phyloP scores from a whole-genome alignment of 2,113 vertebrate species.

The Syngnathus scovelli region DNA sequence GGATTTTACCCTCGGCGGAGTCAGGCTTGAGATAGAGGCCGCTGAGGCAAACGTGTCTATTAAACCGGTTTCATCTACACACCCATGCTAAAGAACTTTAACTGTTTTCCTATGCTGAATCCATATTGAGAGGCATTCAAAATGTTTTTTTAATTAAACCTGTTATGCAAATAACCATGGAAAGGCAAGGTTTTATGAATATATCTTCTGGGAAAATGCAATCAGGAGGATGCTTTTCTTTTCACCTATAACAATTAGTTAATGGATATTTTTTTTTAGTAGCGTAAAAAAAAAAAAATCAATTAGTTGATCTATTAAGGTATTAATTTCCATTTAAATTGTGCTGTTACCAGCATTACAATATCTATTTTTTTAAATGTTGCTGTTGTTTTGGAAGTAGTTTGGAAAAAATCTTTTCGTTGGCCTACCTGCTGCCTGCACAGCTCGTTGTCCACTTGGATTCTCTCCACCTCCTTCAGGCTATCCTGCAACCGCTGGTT shows the following conservation, averaged over 20 bases:
- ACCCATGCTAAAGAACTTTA: not conserved
- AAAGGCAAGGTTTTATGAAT: too few species aligned
- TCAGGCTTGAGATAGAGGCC: conserved; percentile 29
- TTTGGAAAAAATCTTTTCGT: not conserved
- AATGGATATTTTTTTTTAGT: too few species aligned
- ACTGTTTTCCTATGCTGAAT: not conserved
- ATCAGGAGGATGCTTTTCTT: too few species aligned
- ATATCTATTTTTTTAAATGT: not conserved
- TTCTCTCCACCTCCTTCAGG: conserved; percentile 81
- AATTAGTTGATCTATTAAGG: too few species aligned
- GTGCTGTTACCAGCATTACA: too few species aligned
- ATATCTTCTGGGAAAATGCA: too few species aligned
- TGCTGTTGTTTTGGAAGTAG: not conserved
- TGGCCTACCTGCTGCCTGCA: conserved; percentile 81
- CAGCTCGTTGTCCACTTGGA: conserved; percentile 85
- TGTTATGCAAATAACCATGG: too few species aligned
- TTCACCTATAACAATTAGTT: too few species aligned
- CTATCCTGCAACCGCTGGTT: conserved; percentile 85
- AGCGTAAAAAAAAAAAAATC: too few species aligned
- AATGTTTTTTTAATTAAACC: too few species aligned
- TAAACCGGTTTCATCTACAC: conserved; percentile 8
- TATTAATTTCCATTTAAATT: too few species aligned
- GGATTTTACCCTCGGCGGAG: conserved; percentile 33
- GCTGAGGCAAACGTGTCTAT: conserved; percentile 36
- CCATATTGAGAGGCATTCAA: not conserved